These are phyloP conservation scores for Chloroceryle amazona DNA, from an alignment of 2,797 vertebrate species.

Conservation along the genomic window DNA sequence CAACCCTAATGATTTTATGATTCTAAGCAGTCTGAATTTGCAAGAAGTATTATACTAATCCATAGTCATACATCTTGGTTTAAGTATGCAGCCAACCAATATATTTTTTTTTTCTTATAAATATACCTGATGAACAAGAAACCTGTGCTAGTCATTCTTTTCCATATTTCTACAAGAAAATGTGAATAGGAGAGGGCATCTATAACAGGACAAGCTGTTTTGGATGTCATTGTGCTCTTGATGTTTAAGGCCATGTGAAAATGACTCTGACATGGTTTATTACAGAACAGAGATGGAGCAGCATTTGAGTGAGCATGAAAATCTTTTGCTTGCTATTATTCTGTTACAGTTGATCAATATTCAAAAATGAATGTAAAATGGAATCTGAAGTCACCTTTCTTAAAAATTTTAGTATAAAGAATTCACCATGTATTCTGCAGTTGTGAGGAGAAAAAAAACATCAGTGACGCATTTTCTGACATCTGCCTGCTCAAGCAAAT, in stretches of 20 bases:
- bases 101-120: not conserved
- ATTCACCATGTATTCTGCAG: not conserved
- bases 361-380: not conserved
- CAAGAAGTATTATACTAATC: not conserved
- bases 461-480: not conserved
- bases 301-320: not conserved
- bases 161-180: not conserved
- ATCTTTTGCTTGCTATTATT: not conserved
- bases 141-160: not conserved
- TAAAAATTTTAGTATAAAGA: not conserved
- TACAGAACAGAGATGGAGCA: not conserved
- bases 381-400: not conserved
- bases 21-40: not conserved
- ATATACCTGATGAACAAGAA: not conserved
- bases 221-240: not conserved
- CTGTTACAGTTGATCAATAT: not conserved
- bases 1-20: too few relatives aligned
- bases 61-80: not conserved
- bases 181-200: not conserved
- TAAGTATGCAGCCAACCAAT: not conserved
- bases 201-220: not conserved
- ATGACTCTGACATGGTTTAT: slow-evolving; percentile 36
- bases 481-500: not conserved
- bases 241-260: slow-evolving; percentile 1
- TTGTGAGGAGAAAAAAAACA: not conserved